Evolutionary conservation across 2,797 vertebrate genomes (phyloP), one percentile per base, ranked within the genome.

Genomic region (Sebastes kiyomatsui): DNA sequence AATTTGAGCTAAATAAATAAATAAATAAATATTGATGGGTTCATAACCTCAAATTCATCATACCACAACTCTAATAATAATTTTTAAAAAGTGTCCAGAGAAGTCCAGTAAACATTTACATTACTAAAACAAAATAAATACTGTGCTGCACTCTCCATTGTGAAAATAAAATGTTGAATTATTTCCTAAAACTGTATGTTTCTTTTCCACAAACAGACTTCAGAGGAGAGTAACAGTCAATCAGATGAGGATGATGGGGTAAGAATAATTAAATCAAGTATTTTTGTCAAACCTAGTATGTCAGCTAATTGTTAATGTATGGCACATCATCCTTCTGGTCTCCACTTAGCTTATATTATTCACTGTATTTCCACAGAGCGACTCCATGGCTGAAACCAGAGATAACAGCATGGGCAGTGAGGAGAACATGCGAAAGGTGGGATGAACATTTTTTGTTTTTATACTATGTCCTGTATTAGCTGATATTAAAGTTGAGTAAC

Each of bases 351-450:
- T 80, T 20, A 33, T 23, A 6, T 67, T 10, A 16, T 32, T 67
- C n/a, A 2, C 12, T 58, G 10, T 73, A 30, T 82, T 77, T 76
- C 52, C 72, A 33, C 80, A 96, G 95, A 76, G 61, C 28, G 66
- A 82, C 56, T 72, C 76, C 5, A 27, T 90, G 60, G 59, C 22
- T 60, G 90, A 95, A 76, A 96, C 94, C 64, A 89, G 79, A 68
- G 96, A 96, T 67, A 70, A 96, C 90, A 95, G 90, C 75, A 90
- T 94, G 89, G 85, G 87, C 76, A 96, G 94, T 20, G 92, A 93
- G 77, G 94, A 96, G 83, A 96, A 94, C 4, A 10, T 95, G 2
- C 84, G 95, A 77, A 95, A 92, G 93, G 95, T 96, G 71, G 4
- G 83, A 54, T 16, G 3, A 70, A 67, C 11, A 30, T 5, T 76